Percentiles rank a stretch among this genome's conserved stretches.
Evolutionary conservation across 2,113 vertebrate species (phyloP).

Genomic region (Entomyzon cyanotis): DNA sequence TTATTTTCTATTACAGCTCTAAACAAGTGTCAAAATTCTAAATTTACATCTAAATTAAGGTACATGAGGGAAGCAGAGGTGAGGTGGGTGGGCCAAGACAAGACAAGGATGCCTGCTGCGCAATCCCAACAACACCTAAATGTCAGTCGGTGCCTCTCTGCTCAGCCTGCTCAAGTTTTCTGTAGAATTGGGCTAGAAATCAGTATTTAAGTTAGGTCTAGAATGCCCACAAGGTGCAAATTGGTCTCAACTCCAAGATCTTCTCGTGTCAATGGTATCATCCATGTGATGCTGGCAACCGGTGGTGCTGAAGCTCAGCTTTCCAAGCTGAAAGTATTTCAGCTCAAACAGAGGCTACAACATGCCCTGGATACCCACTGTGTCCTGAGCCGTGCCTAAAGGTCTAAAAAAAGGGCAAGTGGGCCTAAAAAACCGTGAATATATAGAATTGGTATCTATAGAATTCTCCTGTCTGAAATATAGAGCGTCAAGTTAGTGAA

Average conservation of each 20-base stretch:
- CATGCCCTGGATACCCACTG: rapidly evolving
- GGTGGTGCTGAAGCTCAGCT: not conserved
- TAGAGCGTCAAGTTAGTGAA: not conserved
- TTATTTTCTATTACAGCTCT: not conserved
- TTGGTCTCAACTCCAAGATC: not conserved
- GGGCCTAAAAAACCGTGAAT: not conserved
- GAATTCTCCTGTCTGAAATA: not conserved
- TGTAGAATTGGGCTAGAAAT: not conserved
- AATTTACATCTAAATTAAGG: not conserved
- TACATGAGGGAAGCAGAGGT: not conserved
- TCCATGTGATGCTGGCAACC: rapidly evolving
- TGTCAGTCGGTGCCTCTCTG: not conserved
- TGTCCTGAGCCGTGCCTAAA: too few relatives aligned
- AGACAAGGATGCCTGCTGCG: not conserved
- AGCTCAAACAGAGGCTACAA: not conserved
- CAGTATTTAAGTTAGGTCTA: not conserved
- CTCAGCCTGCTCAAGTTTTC: not conserved
- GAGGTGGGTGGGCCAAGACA: not conserved
- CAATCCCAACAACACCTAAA: not conserved
- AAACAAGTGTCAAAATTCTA: not conserved
- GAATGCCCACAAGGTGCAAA: rapidly evolving
- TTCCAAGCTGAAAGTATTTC: not conserved
- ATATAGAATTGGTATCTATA: not conserved
- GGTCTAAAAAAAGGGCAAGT: not conserved
- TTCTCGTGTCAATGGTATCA: not conserved